Percentiles rank a stretch among this genome's conserved stretches.
Conservation (phyloP, 2,888 invertebrate species). For the Clostera curtula region DNA sequence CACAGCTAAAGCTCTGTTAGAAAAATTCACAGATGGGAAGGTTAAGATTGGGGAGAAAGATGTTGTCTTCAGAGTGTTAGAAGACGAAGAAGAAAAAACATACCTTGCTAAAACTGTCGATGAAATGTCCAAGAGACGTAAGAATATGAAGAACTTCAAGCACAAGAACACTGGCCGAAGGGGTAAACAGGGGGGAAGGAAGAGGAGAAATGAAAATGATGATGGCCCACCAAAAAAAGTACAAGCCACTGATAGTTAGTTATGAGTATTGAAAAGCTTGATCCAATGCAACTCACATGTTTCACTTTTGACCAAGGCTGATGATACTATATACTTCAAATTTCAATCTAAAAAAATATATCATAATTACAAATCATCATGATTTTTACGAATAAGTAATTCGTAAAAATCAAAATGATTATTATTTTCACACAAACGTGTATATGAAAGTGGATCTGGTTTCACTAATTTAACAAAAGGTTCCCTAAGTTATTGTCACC, state of each 20-base stretch:
- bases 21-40: constrained; percentile 78
- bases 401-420: too few relatives aligned
- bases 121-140: constrained; percentile 74
- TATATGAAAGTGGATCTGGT: too few relatives aligned
- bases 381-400: too few relatives aligned
- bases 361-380: too few relatives aligned
- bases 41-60: constrained; percentile 69
- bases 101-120: constrained; percentile 78
- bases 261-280: constrained; percentile 8
- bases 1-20: constrained; percentile 77
- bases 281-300: too few relatives aligned
- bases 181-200: constrained; percentile 30
- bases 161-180: constrained; percentile 38
- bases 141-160: constrained; percentile 56
- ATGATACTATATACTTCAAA: too few relatives aligned
- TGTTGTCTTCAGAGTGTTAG: constrained; percentile 72
- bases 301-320: too few relatives aligned
- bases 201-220: constrained; percentile 41
- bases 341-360: too few relatives aligned
- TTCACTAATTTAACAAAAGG: too few relatives aligned
- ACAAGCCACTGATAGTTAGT: constrained; percentile 39
- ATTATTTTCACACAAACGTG: too few relatives aligned
- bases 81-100: constrained; percentile 82
- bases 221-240: constrained; percentile 44
- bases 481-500: too few relatives aligned